A percentile compares a stretch with the other conserved stretches of the same genome.
Evolutionary conservation across 2,113 vertebrate genomes (phyloP).

Genomic region (Tychaedon coryphoeus): DNA sequence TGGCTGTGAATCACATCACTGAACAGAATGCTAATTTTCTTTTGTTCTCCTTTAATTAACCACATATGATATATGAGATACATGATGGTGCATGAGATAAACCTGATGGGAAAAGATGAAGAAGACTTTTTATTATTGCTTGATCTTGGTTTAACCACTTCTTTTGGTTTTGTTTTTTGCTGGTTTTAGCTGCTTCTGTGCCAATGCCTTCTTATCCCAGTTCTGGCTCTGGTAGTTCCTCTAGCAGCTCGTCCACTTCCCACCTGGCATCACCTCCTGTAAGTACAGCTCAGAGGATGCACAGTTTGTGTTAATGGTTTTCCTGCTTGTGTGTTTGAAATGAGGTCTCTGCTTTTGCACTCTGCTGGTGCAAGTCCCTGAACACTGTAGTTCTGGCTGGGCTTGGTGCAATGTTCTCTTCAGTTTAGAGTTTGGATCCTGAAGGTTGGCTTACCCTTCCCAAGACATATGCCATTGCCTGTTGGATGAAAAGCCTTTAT

Average conservation of each 20-base stretch:
- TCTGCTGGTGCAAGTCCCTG: not conserved
- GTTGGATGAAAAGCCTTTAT: not conserved
- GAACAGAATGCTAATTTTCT: not conserved
- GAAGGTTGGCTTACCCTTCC: not conserved
- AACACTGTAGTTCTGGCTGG: not conserved
- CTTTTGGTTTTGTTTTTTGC: not conserved
- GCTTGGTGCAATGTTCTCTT: not conserved
- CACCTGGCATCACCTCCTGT: constrained; percentile 89
- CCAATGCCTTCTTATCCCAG: constrained; percentile 83
- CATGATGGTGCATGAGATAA: not conserved
- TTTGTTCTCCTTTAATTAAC: not conserved
- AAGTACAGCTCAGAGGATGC: constrained; percentile 46
- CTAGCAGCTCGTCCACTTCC: constrained; percentile 88
- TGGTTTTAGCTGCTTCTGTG: constrained; percentile 79
- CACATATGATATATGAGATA: not conserved
- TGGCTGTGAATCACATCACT: not conserved
- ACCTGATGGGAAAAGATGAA: not conserved
- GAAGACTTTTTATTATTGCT: not conserved
- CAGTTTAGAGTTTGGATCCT: not conserved
- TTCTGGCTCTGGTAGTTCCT: constrained; percentile 87
- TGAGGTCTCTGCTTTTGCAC: not conserved
- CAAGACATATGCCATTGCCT: not conserved
- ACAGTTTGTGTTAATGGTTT: not conserved
- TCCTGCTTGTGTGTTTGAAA: not conserved
- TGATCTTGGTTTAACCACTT: not conserved